Conservation (phyloP, 2,888 invertebrate genomes). For the Orchesella flavescens region DNA sequence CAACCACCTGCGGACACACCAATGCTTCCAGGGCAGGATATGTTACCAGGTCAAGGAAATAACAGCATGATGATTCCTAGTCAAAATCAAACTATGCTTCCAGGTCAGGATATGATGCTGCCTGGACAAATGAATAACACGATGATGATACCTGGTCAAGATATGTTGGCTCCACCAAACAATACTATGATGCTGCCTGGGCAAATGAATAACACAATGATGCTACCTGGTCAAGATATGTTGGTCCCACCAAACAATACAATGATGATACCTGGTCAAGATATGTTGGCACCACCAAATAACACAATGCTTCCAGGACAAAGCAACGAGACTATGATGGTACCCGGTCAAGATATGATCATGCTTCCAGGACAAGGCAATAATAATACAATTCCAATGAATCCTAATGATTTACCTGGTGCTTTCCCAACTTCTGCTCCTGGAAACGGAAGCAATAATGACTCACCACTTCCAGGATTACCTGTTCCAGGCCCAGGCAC, state of each 20-base stretch:
- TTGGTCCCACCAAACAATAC: too few species aligned
- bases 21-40: background rate
- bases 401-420: constrained; percentile 17
- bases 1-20: background rate
- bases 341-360: background rate
- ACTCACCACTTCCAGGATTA: constrained; percentile 24
- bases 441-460: constrained; percentile 36
- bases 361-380: constrained; percentile 32
- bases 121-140: constrained; percentile 29
- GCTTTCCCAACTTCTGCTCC: constrained; percentile 6
- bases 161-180: too few species aligned
- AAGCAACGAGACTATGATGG: constrained; percentile 10
- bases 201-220: constrained; percentile 36
- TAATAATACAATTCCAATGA: constrained; percentile 27
- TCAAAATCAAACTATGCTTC: constrained; percentile 20
- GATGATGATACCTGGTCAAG: constrained; percentile 41
- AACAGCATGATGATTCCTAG: too few species aligned
- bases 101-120: constrained; percentile 1
- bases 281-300: constrained; percentile 1
- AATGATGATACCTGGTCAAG: constrained; percentile 36
- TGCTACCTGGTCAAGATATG: too few species aligned
- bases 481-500: constrained; percentile 24
- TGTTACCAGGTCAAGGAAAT: background rate
- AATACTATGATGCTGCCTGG: constrained; percentile 23
- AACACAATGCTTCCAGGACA: constrained; percentile 33